Percentiles rank a stretch among this genome's conserved stretches.
Conservation (phyloP, 2,888 invertebrate genomes). For the Tridacna crocea region DNA sequence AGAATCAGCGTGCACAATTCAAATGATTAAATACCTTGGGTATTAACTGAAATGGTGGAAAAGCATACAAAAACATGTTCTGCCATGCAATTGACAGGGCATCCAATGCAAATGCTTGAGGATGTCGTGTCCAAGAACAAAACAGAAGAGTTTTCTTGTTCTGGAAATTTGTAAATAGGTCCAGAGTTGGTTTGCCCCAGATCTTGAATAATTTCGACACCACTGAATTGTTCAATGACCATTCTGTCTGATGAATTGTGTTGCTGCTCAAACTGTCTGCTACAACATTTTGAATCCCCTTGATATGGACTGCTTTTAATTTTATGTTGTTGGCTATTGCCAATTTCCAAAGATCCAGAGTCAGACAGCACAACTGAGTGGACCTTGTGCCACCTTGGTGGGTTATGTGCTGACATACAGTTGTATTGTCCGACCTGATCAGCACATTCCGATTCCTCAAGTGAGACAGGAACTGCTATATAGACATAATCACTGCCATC, state of each 20-base stretch:
- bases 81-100: conserved; percentile 7
- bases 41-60: conserved; percentile 29
- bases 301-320: conserved; percentile 46
- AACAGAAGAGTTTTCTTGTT: conserved; percentile 39
- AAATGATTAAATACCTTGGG: conserved; percentile 22
- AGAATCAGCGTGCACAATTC: conserved; percentile 21
- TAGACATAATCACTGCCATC: conserved; percentile 27
- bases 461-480: conserved; percentile 23
- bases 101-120: conserved; percentile 35
- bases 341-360: conserved; percentile 40
- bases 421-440: conserved; percentile 25
- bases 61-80: conserved; percentile 34
- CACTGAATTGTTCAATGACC: conserved; percentile 42
- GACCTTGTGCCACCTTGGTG: conserved; percentile 36
- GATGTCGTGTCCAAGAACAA: conserved; percentile 40
- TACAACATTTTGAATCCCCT: conserved; percentile 37
- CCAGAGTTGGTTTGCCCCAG: conserved; percentile 34
- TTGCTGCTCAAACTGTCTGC: conserved; percentile 42
- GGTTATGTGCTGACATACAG: conserved; percentile 22
- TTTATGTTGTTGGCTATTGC: conserved; percentile 39
- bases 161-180: conserved; percentile 37
- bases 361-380: conserved; percentile 29
- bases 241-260: conserved; percentile 36
- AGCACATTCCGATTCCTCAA: conserved; percentile 24
- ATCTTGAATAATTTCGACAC: too few species aligned